Conservation (phyloP, 2,888 invertebrate species). For the Oscheius sp. region DNA sequence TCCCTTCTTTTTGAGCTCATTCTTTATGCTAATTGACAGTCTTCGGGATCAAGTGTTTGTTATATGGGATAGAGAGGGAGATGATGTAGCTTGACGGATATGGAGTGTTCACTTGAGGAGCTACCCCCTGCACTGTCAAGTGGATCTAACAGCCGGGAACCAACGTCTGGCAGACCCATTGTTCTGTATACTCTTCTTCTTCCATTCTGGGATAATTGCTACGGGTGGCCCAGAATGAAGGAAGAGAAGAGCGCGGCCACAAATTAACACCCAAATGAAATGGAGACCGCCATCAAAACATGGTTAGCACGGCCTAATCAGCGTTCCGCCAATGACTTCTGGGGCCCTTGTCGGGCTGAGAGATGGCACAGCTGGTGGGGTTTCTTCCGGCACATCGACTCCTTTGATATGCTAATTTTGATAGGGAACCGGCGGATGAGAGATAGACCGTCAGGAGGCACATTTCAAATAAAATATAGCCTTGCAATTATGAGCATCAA, state of each 20-base stretch:
- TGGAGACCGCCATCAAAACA: conserved; percentile 37
- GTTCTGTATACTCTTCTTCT: conserved; percentile 6
- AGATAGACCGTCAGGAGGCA: neutral
- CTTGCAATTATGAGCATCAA: too few species aligned
- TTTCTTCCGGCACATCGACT: conserved; percentile 17
- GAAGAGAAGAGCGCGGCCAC: conserved; percentile 15
- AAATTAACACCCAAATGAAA: conserved; percentile 37
- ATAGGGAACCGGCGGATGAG: neutral
- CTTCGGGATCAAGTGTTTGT: conserved; percentile 25
- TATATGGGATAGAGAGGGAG: neutral
- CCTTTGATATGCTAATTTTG: conserved; percentile 34
- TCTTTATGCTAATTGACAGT: conserved; percentile 14
- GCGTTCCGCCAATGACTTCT: conserved; percentile 31
- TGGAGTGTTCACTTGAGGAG: conserved; percentile 31
- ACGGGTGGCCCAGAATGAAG: neutral
- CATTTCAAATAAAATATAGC: neutral
- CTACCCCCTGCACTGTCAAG: conserved; percentile 29
- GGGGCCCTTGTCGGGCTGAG: neutral
- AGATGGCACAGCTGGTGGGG: conserved; percentile 20
- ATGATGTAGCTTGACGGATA: conserved; percentile 26
- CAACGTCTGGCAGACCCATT: conserved; percentile 33
- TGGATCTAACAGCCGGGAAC: conserved; percentile 23
- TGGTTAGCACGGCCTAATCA: conserved; percentile 35
- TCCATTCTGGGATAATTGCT: conserved; percentile 13
- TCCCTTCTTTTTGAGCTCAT: neutral